Percentiles rank a stretch among this genome's conserved stretches.
phyloP scores from a whole-genome alignment of 2,888 invertebrate species.

The Sesia apiformis region DNA sequence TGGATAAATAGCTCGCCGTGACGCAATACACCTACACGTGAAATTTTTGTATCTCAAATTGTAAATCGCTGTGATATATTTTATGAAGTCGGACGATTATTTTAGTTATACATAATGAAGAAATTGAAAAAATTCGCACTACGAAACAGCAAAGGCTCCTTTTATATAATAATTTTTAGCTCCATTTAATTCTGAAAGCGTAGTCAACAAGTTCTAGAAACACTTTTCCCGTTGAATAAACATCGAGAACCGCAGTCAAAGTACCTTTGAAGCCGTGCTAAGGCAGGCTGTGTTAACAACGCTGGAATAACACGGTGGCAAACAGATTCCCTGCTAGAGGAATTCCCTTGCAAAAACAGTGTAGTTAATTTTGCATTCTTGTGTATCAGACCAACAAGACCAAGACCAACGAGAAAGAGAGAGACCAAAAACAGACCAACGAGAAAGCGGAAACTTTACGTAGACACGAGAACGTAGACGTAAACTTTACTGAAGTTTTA shows the following conservation, averaged over 20 bases:
- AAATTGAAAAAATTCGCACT: neutral
- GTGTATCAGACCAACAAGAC: neutral
- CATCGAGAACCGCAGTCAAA: slow-evolving; percentile 6
- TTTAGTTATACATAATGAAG: neutral
- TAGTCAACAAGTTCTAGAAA: slow-evolving; percentile 7
- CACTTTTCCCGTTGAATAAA: slow-evolving; percentile 20
- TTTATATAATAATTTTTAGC: neutral
- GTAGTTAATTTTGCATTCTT: neutral
- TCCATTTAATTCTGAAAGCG: neutral
- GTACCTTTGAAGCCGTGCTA: slow-evolving; percentile 18
- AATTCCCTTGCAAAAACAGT: neutral
- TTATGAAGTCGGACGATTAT: neutral
- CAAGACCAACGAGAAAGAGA: neutral
- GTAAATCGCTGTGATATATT: neutral
- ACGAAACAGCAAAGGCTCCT: neutral
- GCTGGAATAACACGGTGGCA: neutral
- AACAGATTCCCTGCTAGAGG: neutral
- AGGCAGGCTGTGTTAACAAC: slow-evolving; percentile 14
- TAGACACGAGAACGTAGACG: no score
- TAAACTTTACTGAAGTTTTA: no score
- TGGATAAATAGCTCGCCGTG: neutral
- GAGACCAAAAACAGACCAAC: no score
- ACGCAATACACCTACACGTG: neutral
- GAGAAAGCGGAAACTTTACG: no score
- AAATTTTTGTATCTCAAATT: neutral